These are phyloP conservation scores for Siniperca scherzeri DNA, from an alignment of 2,797 vertebrate genomes.

Conservation along the genomic window DNA sequence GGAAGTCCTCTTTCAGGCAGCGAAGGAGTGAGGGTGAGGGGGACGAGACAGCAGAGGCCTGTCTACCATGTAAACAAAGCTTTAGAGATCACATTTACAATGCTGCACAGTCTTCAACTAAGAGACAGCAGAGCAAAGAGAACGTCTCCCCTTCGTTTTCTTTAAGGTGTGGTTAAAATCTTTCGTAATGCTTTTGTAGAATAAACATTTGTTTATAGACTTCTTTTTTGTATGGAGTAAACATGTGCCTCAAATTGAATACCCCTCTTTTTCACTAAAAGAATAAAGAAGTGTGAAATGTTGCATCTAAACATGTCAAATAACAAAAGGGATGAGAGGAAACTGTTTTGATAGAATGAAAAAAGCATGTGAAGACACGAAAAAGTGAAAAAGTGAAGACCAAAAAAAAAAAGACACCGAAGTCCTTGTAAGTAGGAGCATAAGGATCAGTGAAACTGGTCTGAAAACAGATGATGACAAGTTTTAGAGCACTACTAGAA, in stretches of 20 bases:
- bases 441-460: neutral
- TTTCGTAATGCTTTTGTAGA: constrained; percentile 18
- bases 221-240: constrained; percentile 11
- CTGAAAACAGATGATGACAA: neutral
- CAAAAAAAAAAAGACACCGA: neutral
- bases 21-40: constrained; percentile 67
- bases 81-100: constrained; percentile 76
- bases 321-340: constrained; percentile 15
- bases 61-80: constrained; percentile 82
- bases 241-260: constrained; percentile 29
- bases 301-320: constrained; percentile 37
- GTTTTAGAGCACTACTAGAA: neutral
- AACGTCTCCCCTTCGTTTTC: constrained; percentile 25
- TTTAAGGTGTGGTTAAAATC: constrained; percentile 28
- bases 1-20: constrained; percentile 78
- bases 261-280: neutral
- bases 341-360: constrained; percentile 43
- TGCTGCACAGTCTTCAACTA: constrained; percentile 55
- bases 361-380: constrained; percentile 21
- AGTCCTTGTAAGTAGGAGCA: neutral
- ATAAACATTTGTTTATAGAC: constrained; percentile 27
- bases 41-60: constrained; percentile 74
- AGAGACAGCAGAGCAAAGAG: constrained; percentile 30
- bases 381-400: constrained; percentile 17
- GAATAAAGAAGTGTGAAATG: constrained; percentile 26